Evolutionary conservation across 2,888 invertebrate species (phyloP).

Genomic region (Sympetrum striolatum): DNA sequence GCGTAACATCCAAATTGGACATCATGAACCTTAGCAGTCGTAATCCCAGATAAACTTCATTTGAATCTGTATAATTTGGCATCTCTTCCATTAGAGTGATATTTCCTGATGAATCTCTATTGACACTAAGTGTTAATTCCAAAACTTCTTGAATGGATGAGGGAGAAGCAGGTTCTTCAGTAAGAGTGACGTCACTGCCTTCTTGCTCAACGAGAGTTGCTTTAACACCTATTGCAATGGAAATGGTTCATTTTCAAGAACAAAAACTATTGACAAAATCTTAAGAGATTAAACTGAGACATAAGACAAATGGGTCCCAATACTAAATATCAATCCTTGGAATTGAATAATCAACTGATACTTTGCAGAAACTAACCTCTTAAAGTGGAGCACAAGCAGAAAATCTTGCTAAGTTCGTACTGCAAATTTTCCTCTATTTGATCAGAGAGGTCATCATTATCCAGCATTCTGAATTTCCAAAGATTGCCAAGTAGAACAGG

Average conservation of each 20-base stretch:
- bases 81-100: neutral
- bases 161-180: neutral
- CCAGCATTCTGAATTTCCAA: neutral
- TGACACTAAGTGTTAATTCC: neutral
- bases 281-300: no score
- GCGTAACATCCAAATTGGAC: neutral
- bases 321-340: no score
- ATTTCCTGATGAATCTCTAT: neutral
- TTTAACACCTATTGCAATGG: neutral
- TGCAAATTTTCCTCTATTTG: neutral
- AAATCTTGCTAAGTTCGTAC: neutral
- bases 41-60: neutral
- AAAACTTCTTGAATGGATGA: neutral
- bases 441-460: neutral
- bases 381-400: neutral
- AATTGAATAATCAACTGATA: no score
- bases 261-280: neutral
- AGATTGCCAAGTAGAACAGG: neutral
- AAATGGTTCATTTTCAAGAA: neutral
- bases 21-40: conserved; percentile 1
- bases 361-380: neutral
- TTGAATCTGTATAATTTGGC: neutral
- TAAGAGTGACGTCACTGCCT: neutral
- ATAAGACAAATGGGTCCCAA: no score
- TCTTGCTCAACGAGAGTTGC: neutral